A percentile compares a stretch with the other conserved stretches of the same genome.
These are phyloP conservation scores for Dinocampus coccinellae DNA, from an alignment of 2,888 invertebrate species.

Conservation along the genomic window DNA sequence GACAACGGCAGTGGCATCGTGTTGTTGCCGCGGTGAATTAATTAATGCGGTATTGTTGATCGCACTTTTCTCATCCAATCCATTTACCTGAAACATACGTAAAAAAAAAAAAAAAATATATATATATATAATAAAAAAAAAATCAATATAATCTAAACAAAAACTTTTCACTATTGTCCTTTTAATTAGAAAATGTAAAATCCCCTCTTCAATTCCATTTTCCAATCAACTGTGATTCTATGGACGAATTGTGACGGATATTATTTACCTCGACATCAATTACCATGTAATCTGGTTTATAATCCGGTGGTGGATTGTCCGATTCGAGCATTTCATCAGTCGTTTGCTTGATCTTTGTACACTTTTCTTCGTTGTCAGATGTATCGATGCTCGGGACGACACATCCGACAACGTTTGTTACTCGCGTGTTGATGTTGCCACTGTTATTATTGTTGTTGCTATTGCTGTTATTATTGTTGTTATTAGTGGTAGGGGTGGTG, in stretches of 20 bases:
- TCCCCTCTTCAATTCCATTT: not conserved
- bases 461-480: slow-evolving; percentile 28
- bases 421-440: slow-evolving; percentile 42
- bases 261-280: slow-evolving; percentile 68
- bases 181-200: not conserved
- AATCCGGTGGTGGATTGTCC: slow-evolving; percentile 64
- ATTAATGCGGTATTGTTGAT: slow-evolving; percentile 46
- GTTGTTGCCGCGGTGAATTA: slow-evolving; percentile 54
- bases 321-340: slow-evolving; percentile 68
- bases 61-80: slow-evolving; percentile 58
- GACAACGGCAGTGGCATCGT: slow-evolving; percentile 51
- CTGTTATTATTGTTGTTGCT: slow-evolving; percentile 41
- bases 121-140: not conserved
- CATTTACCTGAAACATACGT: slow-evolving; percentile 51
- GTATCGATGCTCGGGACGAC: slow-evolving; percentile 20
- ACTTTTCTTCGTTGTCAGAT: slow-evolving; percentile 44
- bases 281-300: slow-evolving; percentile 69
- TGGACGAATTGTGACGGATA: slow-evolving; percentile 33
- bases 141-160: not conserved
- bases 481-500: too few species aligned
- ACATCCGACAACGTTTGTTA: not conserved
- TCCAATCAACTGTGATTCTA: slow-evolving; percentile 11
- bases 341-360: slow-evolving; percentile 51
- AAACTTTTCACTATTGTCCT: not conserved
- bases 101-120: not conserved